These are phyloP conservation scores for Hanleya hanleyi DNA, from an alignment of 2,888 invertebrate genomes.

Conservation along the genomic window DNA sequence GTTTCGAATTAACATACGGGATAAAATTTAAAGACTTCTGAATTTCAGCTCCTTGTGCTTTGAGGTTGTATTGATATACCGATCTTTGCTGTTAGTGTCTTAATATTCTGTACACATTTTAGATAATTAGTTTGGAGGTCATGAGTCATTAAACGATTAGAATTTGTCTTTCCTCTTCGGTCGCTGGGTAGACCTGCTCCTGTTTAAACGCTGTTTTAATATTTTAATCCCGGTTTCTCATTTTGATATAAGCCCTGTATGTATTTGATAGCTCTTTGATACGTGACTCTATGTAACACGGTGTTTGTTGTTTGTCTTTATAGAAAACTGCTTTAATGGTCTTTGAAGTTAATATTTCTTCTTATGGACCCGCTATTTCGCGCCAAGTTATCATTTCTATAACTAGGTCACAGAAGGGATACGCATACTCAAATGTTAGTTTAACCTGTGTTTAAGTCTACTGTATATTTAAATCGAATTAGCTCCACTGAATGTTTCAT, in stretches of 20 bases:
- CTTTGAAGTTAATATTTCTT: no score
- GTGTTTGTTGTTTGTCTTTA: neutral
- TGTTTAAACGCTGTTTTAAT: neutral
- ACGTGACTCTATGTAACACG: neutral
- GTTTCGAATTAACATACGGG: neutral
- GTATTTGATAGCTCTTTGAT: neutral
- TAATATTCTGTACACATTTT: neutral
- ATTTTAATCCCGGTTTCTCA: neutral
- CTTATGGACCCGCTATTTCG: no score
- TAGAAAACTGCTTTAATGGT: no score
- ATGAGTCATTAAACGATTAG: neutral
- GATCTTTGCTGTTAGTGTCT: neutral
- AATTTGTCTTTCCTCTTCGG: neutral
- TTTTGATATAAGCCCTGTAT: constrained; percentile 10
- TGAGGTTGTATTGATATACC: neutral
- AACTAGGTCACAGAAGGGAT: no score
- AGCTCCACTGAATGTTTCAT: no score
- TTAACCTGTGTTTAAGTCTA: no score
- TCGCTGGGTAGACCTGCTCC: neutral
- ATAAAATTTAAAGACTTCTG: neutral
- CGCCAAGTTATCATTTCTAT: no score
- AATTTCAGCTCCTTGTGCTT: neutral
- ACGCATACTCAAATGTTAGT: no score
- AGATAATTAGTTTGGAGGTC: neutral
- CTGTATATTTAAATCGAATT: no score